phyloP scores from a whole-genome alignment of 2,797 vertebrate species.

The Argya squamiceps region DNA sequence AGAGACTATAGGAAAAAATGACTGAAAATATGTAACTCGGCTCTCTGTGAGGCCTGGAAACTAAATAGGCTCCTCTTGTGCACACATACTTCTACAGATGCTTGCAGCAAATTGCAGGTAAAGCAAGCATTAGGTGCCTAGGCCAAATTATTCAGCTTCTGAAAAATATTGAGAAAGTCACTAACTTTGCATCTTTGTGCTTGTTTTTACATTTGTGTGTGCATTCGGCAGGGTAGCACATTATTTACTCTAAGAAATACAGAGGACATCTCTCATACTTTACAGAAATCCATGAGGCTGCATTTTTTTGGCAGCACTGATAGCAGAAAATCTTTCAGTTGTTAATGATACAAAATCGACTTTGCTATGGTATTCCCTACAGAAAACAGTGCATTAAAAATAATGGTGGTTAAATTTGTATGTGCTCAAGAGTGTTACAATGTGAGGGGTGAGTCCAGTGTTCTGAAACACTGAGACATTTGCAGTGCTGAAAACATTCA shows the following conservation, averaged over 20 bases:
- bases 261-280: slow-evolving; percentile 1
- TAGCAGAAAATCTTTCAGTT: slow-evolving; percentile 39
- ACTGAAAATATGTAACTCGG: not conserved
- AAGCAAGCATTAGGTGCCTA: not conserved
- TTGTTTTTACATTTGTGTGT: slow-evolving; percentile 1
- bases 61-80: not conserved
- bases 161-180: not conserved
- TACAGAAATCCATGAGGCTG: slow-evolving; percentile 30
- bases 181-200: not conserved
- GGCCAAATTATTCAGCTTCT: not conserved
- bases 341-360: slow-evolving; percentile 21
- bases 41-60: not conserved
- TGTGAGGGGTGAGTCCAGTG: slow-evolving; percentile 5
- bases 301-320: slow-evolving; percentile 28
- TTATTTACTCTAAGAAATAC: slow-evolving; percentile 26
- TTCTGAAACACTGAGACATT: not conserved
- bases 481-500: not conserved
- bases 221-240: not conserved
- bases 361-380: slow-evolving; percentile 23
- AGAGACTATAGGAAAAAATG: not conserved
- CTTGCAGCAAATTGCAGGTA: not conserved
- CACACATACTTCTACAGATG: not conserved
- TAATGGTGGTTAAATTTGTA: slow-evolving; percentile 31
- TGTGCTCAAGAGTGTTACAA: slow-evolving; percentile 11
- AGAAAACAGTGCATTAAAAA: slow-evolving; percentile 56